Evolutionary conservation across 2,797 vertebrate genomes (phyloP).

Genomic region (Valencia hispanica): DNA sequence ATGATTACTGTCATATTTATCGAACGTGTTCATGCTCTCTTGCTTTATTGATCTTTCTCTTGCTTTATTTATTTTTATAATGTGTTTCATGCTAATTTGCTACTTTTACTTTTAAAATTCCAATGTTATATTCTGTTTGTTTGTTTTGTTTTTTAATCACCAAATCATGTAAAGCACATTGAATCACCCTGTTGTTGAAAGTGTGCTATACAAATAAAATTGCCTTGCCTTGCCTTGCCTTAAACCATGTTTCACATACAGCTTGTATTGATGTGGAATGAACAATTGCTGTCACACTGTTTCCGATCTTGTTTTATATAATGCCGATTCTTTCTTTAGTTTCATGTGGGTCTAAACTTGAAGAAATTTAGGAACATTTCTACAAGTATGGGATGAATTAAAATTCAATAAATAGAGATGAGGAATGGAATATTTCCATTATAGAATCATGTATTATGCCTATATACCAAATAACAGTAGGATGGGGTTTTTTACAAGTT

Average conservation of each 20-base stretch:
- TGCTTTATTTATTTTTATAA: too few relatives aligned
- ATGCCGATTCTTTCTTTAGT: not conserved
- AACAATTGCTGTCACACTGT: not conserved
- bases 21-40: too few relatives aligned
- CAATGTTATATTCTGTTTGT: too few relatives aligned
- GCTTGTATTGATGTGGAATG: not conserved
- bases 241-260: not conserved
- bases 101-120: too few relatives aligned
- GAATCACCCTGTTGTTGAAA: too few relatives aligned
- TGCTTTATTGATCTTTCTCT: too few relatives aligned
- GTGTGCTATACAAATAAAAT: too few relatives aligned
- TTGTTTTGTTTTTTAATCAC: too few relatives aligned
- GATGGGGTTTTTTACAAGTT: slow-evolving; percentile 40
- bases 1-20: too few relatives aligned
- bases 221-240: too few relatives aligned
- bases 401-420: not conserved
- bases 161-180: too few relatives aligned
- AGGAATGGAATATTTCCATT: not conserved
- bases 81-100: too few relatives aligned
- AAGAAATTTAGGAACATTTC: not conserved
- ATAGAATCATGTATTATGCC: slow-evolving; percentile 2
- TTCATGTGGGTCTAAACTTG: not conserved
- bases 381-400: not conserved
- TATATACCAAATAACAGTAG: slow-evolving; percentile 39
- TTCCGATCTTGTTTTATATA: not conserved